Evolutionary conservation across 2,113 vertebrate species (phyloP).

Genomic region (Formicarius rufipectus): DNA sequence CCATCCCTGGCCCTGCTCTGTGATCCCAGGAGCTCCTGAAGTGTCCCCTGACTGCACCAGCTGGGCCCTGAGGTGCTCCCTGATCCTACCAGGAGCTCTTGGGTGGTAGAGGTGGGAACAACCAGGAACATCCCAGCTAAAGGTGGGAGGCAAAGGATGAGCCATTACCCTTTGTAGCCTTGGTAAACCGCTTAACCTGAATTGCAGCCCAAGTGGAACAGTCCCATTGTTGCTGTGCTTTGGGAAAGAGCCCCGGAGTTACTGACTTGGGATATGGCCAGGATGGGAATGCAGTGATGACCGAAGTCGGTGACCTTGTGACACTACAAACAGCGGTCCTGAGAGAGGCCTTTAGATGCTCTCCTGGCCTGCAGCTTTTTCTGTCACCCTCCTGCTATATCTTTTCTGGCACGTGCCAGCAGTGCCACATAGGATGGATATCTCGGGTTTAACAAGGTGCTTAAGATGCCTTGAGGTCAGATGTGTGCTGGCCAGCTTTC

Average conservation of each 20-base stretch:
- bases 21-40: background rate
- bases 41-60: too few species aligned
- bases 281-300: background rate
- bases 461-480: background rate
- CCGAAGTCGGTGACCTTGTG: background rate
- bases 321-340: background rate
- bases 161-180: background rate
- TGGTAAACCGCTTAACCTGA: background rate
- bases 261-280: background rate
- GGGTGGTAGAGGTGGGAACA: background rate
- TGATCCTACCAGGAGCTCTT: background rate
- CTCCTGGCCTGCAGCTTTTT: background rate
- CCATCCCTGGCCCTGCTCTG: background rate
- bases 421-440: background rate
- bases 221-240: background rate
- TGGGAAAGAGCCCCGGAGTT: background rate
- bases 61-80: background rate
- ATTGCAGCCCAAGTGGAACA: background rate
- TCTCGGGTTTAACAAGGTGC: background rate
- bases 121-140: background rate
- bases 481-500: background rate
- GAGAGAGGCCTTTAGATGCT: background rate
- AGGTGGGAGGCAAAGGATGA: background rate
- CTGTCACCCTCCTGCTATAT: accelerated
- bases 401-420: background rate